These are phyloP conservation scores for Cyprinus carpio DNA, from an alignment of 2,113 vertebrate species.

Conservation along the genomic window DNA sequence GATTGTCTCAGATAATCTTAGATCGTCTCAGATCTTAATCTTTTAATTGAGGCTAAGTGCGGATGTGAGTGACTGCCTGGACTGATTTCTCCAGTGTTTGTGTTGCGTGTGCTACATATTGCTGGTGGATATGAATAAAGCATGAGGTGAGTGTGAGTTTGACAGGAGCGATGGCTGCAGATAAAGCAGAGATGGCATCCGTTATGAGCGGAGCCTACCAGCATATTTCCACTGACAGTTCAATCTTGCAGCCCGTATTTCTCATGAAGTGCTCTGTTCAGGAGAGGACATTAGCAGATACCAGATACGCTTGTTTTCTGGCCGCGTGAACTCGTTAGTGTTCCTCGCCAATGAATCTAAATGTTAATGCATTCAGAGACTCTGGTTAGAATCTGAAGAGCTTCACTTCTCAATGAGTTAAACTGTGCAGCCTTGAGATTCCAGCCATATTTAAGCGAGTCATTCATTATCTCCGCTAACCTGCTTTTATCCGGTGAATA, in stretches of 20 bases:
- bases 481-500: neutral
- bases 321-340: neutral
- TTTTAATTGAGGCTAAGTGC: neutral
- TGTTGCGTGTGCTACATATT: neutral
- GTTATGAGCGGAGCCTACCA: neutral
- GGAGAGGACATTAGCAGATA: neutral
- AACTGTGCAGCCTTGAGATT: neutral
- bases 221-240: constrained; percentile 24
- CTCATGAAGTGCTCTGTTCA: neutral
- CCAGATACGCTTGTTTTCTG: neutral
- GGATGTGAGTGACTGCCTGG: neutral
- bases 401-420: neutral
- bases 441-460: neutral
- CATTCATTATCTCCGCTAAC: neutral
- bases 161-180: constrained; percentile 9
- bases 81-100: neutral
- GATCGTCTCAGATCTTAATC: neutral
- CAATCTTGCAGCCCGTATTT: constrained; percentile 6
- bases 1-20: neutral
- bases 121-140: constrained; percentile 7
- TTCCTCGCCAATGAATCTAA: neutral
- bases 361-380: constrained; percentile 23
- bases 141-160: neutral
- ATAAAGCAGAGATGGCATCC: constrained; percentile 14
- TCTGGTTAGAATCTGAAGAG: neutral